Evolutionary conservation across 1,140 invertebrate genomes (phyloP), one percentile per base, ranked within the genome.

Genomic region (Sminthurinus signatus): DNA sequence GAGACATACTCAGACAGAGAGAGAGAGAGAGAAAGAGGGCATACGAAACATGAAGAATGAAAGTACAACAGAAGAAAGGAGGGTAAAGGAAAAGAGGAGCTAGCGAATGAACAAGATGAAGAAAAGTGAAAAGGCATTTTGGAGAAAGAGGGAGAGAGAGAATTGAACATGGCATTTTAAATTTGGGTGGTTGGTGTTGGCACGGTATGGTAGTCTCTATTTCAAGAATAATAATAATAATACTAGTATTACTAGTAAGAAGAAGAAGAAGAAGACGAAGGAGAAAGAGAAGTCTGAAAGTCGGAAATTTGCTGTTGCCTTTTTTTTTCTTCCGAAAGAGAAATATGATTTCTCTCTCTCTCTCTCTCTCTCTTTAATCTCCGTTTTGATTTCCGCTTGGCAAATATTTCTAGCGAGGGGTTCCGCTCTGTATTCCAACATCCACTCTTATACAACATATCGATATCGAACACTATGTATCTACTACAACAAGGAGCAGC

Each of bases 381-480:
- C 61, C 61, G 61, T 54, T 62, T 62, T 62, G 61, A 62, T 62
- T 62, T 62, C 61, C 61, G 51, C 52, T 62, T 51, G 51, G 51
- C 61, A 62, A 62, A 62, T 62, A 62, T 62, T 62, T 62, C 51
- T 42, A 54, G 32, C 61, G 27, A 52, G 61, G 61, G 61, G 61
- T 62, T 62, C 61, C 61, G 51, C 50, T 62, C 60, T 14, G n/a
- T n/a, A n/a, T n/a, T n/a, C n/a, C n/a, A n/a, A n/a, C n/a, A n/a
- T n/a, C n/a, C n/a, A n/a, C n/a, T n/a, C n/a, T n/a, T n/a, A n/a
- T n/a, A n/a, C n/a, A n/a, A n/a, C n/a, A n/a, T n/a, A n/a, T n/a
- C n/a, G n/a, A n/a, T n/a, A n/a, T n/a, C n/a, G n/a, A n/a, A n/a
- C n/a, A n/a, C n/a, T n/a, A n/a, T n/a, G n/a, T n/a, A n/a, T n/a